phyloP scores from a whole-genome alignment of 2,888 invertebrate genomes.

The Drosophila lutescens region DNA sequence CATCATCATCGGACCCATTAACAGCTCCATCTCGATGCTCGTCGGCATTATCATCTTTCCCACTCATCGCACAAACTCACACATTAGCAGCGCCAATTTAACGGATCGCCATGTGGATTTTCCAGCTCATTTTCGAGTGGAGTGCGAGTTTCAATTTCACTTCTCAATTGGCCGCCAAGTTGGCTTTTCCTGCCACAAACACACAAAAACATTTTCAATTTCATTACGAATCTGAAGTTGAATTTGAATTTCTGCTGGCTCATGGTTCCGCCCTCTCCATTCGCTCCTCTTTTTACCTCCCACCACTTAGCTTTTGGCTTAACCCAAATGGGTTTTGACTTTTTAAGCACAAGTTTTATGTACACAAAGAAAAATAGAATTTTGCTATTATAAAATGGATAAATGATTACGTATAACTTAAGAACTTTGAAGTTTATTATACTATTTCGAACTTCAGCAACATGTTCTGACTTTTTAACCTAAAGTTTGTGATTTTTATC shows the following conservation, averaged over 20 bases:
- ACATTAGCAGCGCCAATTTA: slow-evolving; percentile 69
- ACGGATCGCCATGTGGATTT: slow-evolving; percentile 31
- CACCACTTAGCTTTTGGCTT: slow-evolving; percentile 38
- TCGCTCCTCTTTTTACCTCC: slow-evolving; percentile 23
- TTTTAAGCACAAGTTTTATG: slow-evolving; percentile 41
- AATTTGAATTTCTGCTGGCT: slow-evolving; percentile 39
- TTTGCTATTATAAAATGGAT: too few species aligned
- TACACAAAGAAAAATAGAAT: slow-evolving; percentile 4
- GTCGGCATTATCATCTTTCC: slow-evolving; percentile 18
- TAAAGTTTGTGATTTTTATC: too few species aligned
- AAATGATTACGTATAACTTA: too few species aligned
- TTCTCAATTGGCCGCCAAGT: slow-evolving; percentile 68
- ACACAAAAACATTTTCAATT: slow-evolving; percentile 42
- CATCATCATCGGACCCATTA: slow-evolving; percentile 33
- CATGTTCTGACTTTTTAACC: too few species aligned
- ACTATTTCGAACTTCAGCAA: too few species aligned
- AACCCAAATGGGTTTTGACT: slow-evolving; percentile 64
- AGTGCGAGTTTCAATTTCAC: slow-evolving; percentile 73
- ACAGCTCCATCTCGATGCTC: slow-evolving; percentile 11
- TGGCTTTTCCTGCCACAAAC: slow-evolving; percentile 37
- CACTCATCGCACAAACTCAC: slow-evolving; percentile 31
- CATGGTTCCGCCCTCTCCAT: slow-evolving; percentile 33
- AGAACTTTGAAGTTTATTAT: too few species aligned
- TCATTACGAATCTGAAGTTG: slow-evolving; percentile 42
- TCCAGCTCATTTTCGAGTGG: slow-evolving; percentile 13